Conservation (phyloP, 2,888 invertebrate genomes). For the Vesta saturnalis region DNA sequence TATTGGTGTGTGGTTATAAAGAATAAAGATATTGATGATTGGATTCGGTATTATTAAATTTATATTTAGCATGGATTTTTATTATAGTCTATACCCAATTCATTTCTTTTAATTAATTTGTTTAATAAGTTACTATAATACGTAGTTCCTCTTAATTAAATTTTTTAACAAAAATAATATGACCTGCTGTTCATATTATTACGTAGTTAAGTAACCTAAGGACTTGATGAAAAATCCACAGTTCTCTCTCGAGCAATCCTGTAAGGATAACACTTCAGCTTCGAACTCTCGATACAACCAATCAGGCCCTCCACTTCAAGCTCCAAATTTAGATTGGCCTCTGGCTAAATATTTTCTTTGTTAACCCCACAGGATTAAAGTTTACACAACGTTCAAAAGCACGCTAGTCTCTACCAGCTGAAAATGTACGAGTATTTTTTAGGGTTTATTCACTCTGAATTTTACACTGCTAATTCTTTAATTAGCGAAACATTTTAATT, state of each 20-base stretch:
- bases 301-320: constrained; percentile 58
- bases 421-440: constrained; percentile 32
- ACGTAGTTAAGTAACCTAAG: constrained; percentile 28
- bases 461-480: constrained; percentile 13
- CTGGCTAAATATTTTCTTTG: constrained; percentile 66
- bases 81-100: not conserved
- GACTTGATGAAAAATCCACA: constrained; percentile 58
- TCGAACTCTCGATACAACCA: constrained; percentile 57
- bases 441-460: constrained; percentile 20
- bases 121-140: not conserved
- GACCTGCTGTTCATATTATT: constrained; percentile 17
- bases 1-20: constrained; percentile 15
- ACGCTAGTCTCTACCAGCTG: constrained; percentile 25
- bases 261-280: constrained; percentile 59
- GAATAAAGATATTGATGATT: constrained; percentile 7
- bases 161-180: constrained; percentile 21
- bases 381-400: constrained; percentile 57
- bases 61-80: not conserved
- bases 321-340: constrained; percentile 64
- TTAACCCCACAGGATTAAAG: constrained; percentile 63
- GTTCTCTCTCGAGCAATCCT: constrained; percentile 56
- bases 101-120: not conserved
- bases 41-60: constrained; percentile 4
- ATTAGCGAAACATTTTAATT: constrained; percentile 21
- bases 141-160: not conserved